These are phyloP conservation scores for Sturnira hondurensis DNA, from an alignment of 2,113 vertebrate species.

Conservation along the genomic window DNA sequence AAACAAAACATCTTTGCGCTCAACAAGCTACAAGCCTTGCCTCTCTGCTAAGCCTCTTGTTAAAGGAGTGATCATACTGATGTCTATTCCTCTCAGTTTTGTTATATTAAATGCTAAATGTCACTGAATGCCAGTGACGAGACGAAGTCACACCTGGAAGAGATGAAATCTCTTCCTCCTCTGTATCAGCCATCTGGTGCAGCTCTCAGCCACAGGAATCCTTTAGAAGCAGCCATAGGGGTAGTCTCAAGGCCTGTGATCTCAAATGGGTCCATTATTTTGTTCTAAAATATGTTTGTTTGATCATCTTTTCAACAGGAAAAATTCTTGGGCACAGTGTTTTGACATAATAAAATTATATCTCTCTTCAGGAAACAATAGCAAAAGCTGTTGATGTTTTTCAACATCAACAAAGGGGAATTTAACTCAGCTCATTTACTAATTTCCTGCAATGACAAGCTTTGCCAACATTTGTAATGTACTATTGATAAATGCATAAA, in stretches of 20 bases:
- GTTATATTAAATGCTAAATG: slow-evolving; percentile 13
- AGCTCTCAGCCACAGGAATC: slow-evolving; percentile 19
- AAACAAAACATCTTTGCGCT: not conserved
- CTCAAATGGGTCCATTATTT: slow-evolving; percentile 53
- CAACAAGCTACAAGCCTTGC: not conserved
- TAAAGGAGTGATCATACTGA: not conserved
- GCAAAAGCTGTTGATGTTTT: slow-evolving; percentile 53
- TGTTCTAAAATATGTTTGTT: slow-evolving; percentile 33
- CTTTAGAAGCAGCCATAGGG: slow-evolving; percentile 8
- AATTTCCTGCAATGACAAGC: slow-evolving; percentile 16
- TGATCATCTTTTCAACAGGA: slow-evolving; percentile 53
- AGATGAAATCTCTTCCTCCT: slow-evolving; percentile 36
- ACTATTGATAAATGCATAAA: not conserved
- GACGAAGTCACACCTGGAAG: slow-evolving; percentile 33
- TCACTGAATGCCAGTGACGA: slow-evolving; percentile 39
- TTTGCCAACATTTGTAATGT: slow-evolving; percentile 28
- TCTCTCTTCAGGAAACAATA: slow-evolving; percentile 54
- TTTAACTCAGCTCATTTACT: slow-evolving; percentile 41
- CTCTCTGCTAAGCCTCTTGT: not conserved
- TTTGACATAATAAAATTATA: slow-evolving; percentile 58
- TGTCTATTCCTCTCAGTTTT: not conserved
- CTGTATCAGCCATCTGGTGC: slow-evolving; percentile 47
- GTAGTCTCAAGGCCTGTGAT: slow-evolving; percentile 31
- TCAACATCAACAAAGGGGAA: not conserved
- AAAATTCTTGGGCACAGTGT: slow-evolving; percentile 26